Percentiles rank a stretch among this genome's conserved stretches.
phyloP scores from a whole-genome alignment of 2,113 vertebrate genomes.

The Campylomormyrus tamandua region DNA sequence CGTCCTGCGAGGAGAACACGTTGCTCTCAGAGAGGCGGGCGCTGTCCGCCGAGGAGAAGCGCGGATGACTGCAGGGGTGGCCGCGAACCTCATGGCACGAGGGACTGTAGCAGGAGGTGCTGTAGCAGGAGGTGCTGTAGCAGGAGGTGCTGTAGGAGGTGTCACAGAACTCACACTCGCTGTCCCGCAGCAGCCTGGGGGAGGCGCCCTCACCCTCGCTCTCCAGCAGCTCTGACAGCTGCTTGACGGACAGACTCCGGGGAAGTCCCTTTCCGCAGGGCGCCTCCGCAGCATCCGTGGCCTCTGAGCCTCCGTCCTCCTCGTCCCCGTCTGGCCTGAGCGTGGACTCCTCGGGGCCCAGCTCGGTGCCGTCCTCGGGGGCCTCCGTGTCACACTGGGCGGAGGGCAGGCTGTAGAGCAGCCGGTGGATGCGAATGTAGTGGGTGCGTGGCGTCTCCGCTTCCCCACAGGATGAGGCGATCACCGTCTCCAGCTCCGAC shows the following conservation, averaged over 20 bases:
- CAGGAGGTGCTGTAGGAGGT: slow-evolving; percentile 82
- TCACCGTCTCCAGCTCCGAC: slow-evolving; percentile 89
- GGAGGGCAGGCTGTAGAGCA: slow-evolving; percentile 87
- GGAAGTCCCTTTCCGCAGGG: slow-evolving; percentile 57
- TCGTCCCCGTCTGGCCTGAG: slow-evolving; percentile 54
- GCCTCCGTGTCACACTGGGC: slow-evolving; percentile 55
- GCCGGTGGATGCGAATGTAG: slow-evolving; percentile 91
- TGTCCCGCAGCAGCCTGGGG: slow-evolving; percentile 64
- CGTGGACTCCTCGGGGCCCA: slow-evolving; percentile 34
- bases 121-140: slow-evolving; percentile 91
- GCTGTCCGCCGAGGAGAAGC: slow-evolving; percentile 91
- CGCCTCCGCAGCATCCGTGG: slow-evolving; percentile 47
- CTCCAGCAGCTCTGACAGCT: slow-evolving; percentile 63
- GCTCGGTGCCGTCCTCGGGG: slow-evolving; percentile 56
- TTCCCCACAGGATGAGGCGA: slow-evolving; percentile 81
- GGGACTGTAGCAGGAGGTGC: slow-evolving; percentile 73
- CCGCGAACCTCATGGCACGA: slow-evolving; percentile 67
- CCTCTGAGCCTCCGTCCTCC: slow-evolving; percentile 51
- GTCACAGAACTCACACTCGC: slow-evolving; percentile 83
- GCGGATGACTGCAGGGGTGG: slow-evolving; percentile 81
- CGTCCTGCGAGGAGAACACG: slow-evolving; percentile 92
- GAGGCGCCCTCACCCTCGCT: slow-evolving; percentile 66
- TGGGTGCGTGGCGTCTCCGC: slow-evolving; percentile 90
- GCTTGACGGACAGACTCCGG: slow-evolving; percentile 65
- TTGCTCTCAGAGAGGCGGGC: slow-evolving; percentile 92